Conservation (phyloP, 1,140 invertebrate genomes). For the Conus ventricosus region DNA sequence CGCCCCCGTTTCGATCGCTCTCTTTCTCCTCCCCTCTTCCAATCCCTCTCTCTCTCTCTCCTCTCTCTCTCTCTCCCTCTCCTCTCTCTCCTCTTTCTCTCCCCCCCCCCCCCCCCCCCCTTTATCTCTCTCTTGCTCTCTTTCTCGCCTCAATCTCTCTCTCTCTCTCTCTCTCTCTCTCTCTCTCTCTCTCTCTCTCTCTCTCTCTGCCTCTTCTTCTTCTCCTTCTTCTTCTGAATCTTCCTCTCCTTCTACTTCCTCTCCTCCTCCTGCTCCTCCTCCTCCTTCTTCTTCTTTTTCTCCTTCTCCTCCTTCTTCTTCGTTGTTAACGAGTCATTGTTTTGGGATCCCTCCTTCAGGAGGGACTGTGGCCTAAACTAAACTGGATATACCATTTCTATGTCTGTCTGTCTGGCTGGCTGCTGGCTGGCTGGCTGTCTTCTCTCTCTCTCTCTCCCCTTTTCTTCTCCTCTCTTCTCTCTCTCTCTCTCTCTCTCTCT, state of each 20-base stretch:
- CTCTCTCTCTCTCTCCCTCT: not conserved
- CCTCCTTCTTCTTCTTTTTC: no score
- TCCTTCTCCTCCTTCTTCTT: no score
- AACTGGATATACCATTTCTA: not conserved
- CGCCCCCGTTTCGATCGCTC: no score
- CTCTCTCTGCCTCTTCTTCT: no score
- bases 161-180: no score
- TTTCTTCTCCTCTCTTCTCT: not conserved
- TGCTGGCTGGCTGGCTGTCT: slow-evolving; percentile 5
- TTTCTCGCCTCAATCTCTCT: not conserved
- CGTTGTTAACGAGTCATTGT: no score
- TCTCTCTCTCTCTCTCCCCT: not conserved
- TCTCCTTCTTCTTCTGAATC: no score
- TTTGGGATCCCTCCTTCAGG: no score
- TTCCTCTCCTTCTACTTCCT: no score
- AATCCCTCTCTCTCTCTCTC: not conserved
- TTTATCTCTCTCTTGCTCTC: not conserved
- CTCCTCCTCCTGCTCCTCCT: no score
- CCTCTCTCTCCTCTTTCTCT: not conserved
- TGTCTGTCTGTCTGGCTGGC: not conserved
- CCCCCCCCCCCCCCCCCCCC: not conserved
- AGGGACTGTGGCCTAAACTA: no score
- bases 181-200: no score
- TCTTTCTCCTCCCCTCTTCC: not conserved
- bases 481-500: not conserved